These are phyloP conservation scores for Toxostoma redivivum DNA, from an alignment of 2,113 vertebrate genomes.

Conservation along the genomic window DNA sequence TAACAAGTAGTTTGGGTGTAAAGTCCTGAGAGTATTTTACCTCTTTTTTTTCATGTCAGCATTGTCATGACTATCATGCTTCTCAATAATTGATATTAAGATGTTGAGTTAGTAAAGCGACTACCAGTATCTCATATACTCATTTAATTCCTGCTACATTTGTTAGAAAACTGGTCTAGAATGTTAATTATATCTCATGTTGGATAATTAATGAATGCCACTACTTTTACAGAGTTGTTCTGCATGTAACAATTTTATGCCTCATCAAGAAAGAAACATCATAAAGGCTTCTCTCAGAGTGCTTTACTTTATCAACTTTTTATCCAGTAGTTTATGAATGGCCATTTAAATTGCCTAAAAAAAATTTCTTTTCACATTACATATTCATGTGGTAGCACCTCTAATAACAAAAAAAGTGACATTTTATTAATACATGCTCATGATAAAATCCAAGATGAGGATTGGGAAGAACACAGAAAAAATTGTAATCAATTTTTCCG, in stretches of 20 bases:
- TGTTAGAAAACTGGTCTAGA: neutral
- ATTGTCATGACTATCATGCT: neutral
- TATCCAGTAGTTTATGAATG: neutral
- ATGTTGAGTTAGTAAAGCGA: neutral
- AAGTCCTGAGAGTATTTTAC: neutral
- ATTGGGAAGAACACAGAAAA: neutral
- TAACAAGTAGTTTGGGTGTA: neutral
- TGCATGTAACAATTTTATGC: constrained; percentile 38
- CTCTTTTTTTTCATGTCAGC: neutral
- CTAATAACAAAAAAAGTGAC: neutral
- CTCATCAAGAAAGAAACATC: constrained; percentile 25
- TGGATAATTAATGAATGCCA: neutral
- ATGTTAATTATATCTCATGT: neutral
- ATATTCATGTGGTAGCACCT: neutral
- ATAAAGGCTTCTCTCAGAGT: neutral
- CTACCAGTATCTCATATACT: neutral
- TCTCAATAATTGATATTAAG: neutral
- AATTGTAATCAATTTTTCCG: neutral
- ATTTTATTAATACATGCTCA: neutral
- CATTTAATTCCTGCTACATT: neutral
- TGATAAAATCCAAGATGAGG: neutral
- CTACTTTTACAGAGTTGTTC: constrained; percentile 27
- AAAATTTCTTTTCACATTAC: neutral
- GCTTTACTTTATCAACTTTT: neutral
- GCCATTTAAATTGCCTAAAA: neutral